Conservation (phyloP, 2,113 vertebrate genomes). For the Actenoides lindsayi region DNA sequence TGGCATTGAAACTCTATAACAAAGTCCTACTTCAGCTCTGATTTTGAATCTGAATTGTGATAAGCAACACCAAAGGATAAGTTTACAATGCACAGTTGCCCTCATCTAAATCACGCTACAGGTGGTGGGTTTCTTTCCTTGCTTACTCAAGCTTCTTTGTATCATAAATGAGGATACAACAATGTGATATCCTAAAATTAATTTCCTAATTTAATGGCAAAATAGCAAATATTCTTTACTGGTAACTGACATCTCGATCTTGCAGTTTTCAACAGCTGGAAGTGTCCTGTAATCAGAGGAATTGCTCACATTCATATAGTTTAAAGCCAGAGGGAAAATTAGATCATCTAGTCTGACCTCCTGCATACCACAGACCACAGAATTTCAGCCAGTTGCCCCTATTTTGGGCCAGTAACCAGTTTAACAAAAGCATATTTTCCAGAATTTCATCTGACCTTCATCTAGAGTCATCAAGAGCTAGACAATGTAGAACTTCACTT, state of each 20-base stretch:
- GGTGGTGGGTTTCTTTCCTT: background rate
- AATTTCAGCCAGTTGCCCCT: conserved; percentile 37
- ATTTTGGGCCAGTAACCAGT: background rate
- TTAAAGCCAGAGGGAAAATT: conserved; percentile 46
- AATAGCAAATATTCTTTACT: background rate
- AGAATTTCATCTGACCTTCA: conserved; percentile 50
- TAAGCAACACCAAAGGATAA: background rate
- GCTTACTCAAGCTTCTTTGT: background rate
- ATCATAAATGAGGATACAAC: background rate
- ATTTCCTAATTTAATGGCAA: background rate
- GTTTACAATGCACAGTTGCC: background rate
- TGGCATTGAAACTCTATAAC: background rate
- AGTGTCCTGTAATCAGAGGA: background rate
- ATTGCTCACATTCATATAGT: conserved; percentile 3
- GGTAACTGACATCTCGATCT: background rate
- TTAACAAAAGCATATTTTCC: conserved; percentile 59
- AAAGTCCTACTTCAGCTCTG: background rate
- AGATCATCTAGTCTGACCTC: conserved; percentile 57
- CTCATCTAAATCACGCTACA: background rate
- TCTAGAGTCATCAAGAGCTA: conserved; percentile 34
- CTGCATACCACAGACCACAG: conserved; percentile 43
- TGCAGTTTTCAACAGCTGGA: background rate
- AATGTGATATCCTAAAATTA: background rate
- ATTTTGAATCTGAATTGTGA: background rate
- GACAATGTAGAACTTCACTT: conserved; percentile 37